Percentiles rank a stretch among this genome's conserved stretches.
phyloP scores from a whole-genome alignment of 2,797 vertebrate species.

The Anas bahamensis region DNA sequence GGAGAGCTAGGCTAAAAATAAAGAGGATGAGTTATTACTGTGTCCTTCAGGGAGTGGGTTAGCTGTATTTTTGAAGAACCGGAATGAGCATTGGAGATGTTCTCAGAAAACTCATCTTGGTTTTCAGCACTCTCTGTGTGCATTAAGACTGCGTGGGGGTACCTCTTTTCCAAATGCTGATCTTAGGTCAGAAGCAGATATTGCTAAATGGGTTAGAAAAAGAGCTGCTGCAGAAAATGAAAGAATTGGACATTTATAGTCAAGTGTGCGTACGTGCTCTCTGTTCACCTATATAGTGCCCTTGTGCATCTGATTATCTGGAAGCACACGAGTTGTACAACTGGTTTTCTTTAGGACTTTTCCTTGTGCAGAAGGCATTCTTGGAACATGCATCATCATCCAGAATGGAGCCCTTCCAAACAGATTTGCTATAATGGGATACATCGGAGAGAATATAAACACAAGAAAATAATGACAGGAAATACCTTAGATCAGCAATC shows the following conservation, averaged over 20 bases:
- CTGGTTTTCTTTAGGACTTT: neutral
- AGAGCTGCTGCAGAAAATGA: neutral
- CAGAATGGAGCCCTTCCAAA: conserved; percentile 3
- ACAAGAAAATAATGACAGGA: conserved; percentile 58
- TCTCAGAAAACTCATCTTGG: neutral
- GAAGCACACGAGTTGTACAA: fast-evolving
- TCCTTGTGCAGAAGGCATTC: conserved; percentile 6
- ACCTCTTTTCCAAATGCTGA: neutral
- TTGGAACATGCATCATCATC: conserved; percentile 2
- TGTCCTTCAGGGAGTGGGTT: conserved; percentile 32
- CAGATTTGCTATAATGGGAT: conserved; percentile 36
- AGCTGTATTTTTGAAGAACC: neutral
- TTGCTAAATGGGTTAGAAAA: neutral
- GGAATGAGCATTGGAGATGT: neutral
- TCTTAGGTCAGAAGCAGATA: neutral
- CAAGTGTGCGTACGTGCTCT: neutral
- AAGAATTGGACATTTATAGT: neutral
- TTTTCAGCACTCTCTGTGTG: neutral
- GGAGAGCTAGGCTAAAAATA: conserved; percentile 57
- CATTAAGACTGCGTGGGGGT: neutral
- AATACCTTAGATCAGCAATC: conserved; percentile 22
- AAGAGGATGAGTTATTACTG: conserved; percentile 35
- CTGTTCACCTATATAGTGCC: neutral
- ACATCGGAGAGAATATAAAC: conserved; percentile 33
- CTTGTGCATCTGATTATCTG: neutral